These are phyloP conservation scores for Argynnis bischoffii DNA, from an alignment of 2,888 invertebrate species.

Conservation along the genomic window DNA sequence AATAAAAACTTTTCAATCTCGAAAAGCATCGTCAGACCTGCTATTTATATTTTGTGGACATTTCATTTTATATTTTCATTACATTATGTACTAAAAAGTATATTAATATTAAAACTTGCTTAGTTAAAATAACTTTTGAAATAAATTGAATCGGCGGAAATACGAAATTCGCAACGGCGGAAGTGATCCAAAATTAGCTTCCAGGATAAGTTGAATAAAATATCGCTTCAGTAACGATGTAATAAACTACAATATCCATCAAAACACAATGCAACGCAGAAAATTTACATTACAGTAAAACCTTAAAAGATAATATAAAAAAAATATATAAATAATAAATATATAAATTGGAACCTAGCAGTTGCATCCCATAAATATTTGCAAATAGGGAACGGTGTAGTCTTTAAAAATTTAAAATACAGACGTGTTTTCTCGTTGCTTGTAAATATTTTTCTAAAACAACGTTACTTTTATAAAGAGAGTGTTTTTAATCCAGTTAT, in stretches of 20 bases:
- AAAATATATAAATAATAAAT: no score
- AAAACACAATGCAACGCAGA: not conserved
- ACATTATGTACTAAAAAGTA: no score
- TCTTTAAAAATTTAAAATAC: not conserved
- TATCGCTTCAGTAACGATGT: not conserved
- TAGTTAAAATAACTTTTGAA: constrained; percentile 16
- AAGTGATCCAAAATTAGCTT: constrained; percentile 1
- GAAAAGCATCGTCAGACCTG: no score
- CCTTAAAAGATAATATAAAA: not conserved
- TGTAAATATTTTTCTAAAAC: not conserved
- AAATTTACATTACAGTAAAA: not conserved
- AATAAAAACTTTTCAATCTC: no score
- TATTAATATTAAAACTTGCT: constrained; percentile 5
- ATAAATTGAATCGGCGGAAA: not conserved
- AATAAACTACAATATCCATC: not conserved
- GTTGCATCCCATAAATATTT: not conserved
- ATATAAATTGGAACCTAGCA: not conserved
- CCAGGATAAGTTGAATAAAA: not conserved
- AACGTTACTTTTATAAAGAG: not conserved
- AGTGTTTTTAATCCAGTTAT: constrained; percentile 11
- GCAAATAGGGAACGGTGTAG: not conserved
- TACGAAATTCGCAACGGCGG: not conserved
- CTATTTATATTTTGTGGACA: no score
- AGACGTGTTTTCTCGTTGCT: not conserved
- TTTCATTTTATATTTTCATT: no score